Evolutionary conservation across 92 coral and sea anemone species (phyloP), one percentile per base, ranked within the genome.

Genomic region (Actinernus sp.): DNA sequence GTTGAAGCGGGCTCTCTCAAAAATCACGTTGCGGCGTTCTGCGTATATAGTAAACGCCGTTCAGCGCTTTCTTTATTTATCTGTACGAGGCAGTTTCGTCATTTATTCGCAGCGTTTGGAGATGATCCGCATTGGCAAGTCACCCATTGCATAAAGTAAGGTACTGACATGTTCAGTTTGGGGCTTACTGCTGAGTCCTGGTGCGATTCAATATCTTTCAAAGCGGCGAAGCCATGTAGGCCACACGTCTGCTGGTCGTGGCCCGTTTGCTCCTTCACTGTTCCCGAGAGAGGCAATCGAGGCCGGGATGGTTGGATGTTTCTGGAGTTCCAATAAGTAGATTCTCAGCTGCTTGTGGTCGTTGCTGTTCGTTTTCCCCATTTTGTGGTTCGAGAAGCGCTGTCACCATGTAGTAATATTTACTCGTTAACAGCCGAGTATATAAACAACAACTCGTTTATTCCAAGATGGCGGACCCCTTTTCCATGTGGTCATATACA

Each of bases 171-270:
- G 89, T 54, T 82, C 89, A 0, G 25, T 59, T 48, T 75, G 56
- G 21, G 72, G 61, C 68, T 82, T 83, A 18, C 49, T 37, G 55
- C 65, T 46, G 19, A 88, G 82, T 31, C 83, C 83, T 52, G 84
- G 72, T 17, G 83, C 83, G 0, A 60, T 52, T 4, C 74, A 62
- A 45, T 80, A 80, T 34, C 83, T 40, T 38, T 82, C 86, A 23
- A 82, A 88, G 17, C 88, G 84, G 40, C 68, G 84, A 50, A 87
- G 33, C 85, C 85, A 81, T 68, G 75, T 87, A n/a, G 65, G 82
- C 88, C 81, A 75, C 7, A 40, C 22, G 20, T 81, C 93, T 16
- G 88, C 79, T 49, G 49, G 63, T 26, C 63, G 69, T 56, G 66
- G 80, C 44, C 54, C 55, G 37, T 73, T 86, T 32, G 61, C 49